Percentiles rank a stretch among this genome's conserved stretches.
phyloP scores from a whole-genome alignment of 1,140 invertebrate genomes.

The Gerris buenoi region DNA sequence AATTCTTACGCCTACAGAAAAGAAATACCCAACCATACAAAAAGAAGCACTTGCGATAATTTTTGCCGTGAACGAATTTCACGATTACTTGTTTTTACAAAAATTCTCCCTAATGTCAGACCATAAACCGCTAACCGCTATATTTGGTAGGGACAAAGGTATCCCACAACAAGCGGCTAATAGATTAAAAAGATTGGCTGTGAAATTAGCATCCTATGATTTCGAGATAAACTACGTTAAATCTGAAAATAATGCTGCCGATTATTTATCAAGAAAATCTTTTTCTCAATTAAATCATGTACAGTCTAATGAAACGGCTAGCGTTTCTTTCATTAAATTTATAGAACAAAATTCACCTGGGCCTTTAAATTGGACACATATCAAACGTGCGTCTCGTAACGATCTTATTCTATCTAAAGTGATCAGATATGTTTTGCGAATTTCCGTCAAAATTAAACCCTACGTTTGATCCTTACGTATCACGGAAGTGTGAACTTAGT shows the following conservation, averaged over 20 bases:
- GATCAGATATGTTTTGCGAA: neutral
- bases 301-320: neutral
- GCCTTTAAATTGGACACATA: neutral
- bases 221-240: slow-evolving; percentile 11
- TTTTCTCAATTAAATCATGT: neutral
- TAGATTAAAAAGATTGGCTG: slow-evolving; percentile 13
- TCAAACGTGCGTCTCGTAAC: neutral
- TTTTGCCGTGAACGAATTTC: too few relatives aligned
- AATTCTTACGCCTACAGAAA: too few relatives aligned
- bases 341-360: neutral
- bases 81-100: too few relatives aligned
- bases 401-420: neutral
- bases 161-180: slow-evolving; percentile 11
- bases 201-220: slow-evolving; percentile 10
- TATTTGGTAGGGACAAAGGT: too few relatives aligned
- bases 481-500: too few relatives aligned
- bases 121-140: too few relatives aligned
- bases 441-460: neutral
- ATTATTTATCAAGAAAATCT: neutral
- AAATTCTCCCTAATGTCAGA: too few relatives aligned
- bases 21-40: too few relatives aligned
- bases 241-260: neutral
- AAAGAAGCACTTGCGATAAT: too few relatives aligned
- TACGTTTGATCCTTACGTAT: neutral
- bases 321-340: neutral